Base-by-base conservation (phyloP, 2,888 invertebrate species). In the Apeira syringaria region DNA sequence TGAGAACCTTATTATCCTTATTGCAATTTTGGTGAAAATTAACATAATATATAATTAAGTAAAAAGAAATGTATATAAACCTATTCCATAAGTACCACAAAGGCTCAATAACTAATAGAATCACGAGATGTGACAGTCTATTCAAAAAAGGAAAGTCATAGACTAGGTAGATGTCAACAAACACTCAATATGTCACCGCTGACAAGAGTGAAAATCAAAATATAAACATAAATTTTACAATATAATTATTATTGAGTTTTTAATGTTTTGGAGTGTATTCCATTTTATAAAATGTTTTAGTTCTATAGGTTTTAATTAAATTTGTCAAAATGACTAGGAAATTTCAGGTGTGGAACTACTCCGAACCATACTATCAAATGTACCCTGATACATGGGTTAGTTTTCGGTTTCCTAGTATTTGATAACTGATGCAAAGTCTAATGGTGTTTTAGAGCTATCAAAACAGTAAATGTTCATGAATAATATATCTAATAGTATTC, bases 321-420 rank as follows among this genome's bases (percentile, higher is more conserved):
- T 42, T 56, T 55, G 58, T 63, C 67, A 85, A 71, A 61, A 88
- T 90, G 89, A 87, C 84, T 42, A 75, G 84, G 72, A 90, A 89
- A 88, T 90, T 90, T 85, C 89, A 84, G 86, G 88, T 89, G 68
- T 89, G 88, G 88, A 89, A 89, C 72, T 88, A 83, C 73, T 89
- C 87, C 20, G 86, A 89, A 68, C 85, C 89, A 48, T 83, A 84
- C 74, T 89, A 88, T 59, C 83, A 87, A 77, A 84, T 90, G 87
- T 86, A 85, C 74, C 89, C 87, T 46, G 87, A 88, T 55, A 79
- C 86, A 66, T 88, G 87, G 88, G 89, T 55, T 35, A 46, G 52
- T 48, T 11, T 4, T 29, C 7, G 25, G 22, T 18, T 15, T 15
- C 3, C 15, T 15, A 15, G 2, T 15, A 15, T 15, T 15, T 15